Percentiles rank a stretch among this genome's conserved stretches.
These are phyloP conservation scores for Hormaphis cornu DNA, from an alignment of 1,140 invertebrate species.

Conservation along the genomic window DNA sequence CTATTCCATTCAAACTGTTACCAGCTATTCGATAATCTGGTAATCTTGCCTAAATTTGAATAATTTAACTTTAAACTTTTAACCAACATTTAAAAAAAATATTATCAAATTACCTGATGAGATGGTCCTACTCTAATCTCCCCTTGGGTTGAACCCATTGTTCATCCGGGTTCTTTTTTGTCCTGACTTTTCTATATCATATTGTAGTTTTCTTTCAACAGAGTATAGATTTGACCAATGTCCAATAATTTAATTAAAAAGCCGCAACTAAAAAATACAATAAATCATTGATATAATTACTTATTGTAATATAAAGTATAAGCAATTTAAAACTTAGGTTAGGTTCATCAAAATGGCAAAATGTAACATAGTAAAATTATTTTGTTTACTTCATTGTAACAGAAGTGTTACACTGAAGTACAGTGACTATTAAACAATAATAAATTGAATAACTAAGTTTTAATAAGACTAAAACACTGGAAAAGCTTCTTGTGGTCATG, in stretches of 20 bases:
- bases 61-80: not conserved
- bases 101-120: conserved; percentile 63
- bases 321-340: no score
- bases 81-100: not conserved
- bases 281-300: not conserved
- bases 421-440: no score
- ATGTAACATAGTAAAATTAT: no score
- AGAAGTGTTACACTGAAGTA: no score
- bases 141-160: conserved; percentile 62
- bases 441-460: no score
- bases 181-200: conserved; percentile 8
- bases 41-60: conserved; percentile 54
- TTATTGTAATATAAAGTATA: not conserved
- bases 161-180: conserved; percentile 22
- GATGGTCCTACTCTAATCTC: conserved; percentile 90
- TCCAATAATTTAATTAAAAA: not conserved
- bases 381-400: no score
- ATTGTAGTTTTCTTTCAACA: not conserved
- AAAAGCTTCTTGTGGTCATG: no score
- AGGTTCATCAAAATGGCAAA: no score
- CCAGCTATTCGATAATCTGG: conserved; percentile 57
- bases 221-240: not conserved
- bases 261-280: not conserved
- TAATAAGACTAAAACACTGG: no score
- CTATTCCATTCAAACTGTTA: conserved; percentile 62